Evolutionary conservation across 2,113 vertebrate genomes (phyloP), one percentile per base, ranked within the genome.

Genomic region (Delphinus delphis): DNA sequence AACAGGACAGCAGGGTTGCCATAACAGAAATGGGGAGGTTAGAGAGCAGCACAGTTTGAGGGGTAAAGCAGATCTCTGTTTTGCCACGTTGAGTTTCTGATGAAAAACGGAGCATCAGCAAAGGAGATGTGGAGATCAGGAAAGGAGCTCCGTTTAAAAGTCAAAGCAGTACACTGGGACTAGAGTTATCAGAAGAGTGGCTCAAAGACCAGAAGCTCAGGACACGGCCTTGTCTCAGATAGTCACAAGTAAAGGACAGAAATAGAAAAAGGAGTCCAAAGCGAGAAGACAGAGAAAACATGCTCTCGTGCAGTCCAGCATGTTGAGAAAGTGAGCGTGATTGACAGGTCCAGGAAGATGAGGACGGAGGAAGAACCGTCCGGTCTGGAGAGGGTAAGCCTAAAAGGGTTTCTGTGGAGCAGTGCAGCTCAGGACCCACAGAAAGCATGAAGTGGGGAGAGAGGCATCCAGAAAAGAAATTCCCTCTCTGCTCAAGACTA

Each of bases 41-140:
- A 5, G 21, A 18, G 10, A 31, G 14, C 1, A 41, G 74, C 65
- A 21, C 23, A 6, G 26, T 33, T n/a, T 36, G 53, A 65, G 15
- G 68, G 36, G 21, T 47, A n/a, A 84, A 47, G 50, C 36, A 87
- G 82, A 3, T 26, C 26, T 77, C 38, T 21, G 33, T 50, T 91
- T 89, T 81, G 25, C 31, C 41, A 82, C 21, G 10, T 6, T 65
- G 89, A 53, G 33, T 90, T 82, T 91, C 31, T 28, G 77, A 84
- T 17, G 41, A 36, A 38, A 83, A 58, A 68, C 9, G 38, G n/a
- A 31, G 17, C 28, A 20, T 2, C 11, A 4, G 47, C 73, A 83
- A 44, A 88, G 18, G 38, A 70, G 53, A 71, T 2, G 23, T 36
- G 36, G 44, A 41, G 33, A 86, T 47, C 79, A 21, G 93, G 18